phyloP scores from a whole-genome alignment of 2,797 vertebrate species.

The Chiroxiphia lanceolata region DNA sequence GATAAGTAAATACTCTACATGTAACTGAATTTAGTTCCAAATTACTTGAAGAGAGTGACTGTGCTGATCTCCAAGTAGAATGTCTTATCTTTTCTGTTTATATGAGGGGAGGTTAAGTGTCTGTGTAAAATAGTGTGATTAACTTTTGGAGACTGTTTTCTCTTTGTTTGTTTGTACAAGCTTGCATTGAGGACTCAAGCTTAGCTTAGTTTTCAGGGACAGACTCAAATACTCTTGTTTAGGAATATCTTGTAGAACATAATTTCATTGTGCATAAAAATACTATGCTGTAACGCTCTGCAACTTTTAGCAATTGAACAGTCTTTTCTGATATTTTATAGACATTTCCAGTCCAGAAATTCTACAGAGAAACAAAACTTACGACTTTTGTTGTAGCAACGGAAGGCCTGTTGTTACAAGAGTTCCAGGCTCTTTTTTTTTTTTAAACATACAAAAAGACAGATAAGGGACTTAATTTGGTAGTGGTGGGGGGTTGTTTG shows the following conservation, averaged over 20 bases:
- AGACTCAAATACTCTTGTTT: neutral
- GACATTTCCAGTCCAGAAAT: neutral
- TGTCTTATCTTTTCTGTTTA: neutral
- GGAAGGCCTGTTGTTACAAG: neutral
- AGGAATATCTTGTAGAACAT: neutral
- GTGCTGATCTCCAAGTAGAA: neutral
- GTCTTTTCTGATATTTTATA: neutral
- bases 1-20: neutral
- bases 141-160: neutral
- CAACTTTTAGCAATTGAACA: neutral
- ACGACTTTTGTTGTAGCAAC: neutral
- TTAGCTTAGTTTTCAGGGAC: neutral
- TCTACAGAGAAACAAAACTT: neutral
- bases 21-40: neutral
- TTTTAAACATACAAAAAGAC: neutral
- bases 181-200: neutral
- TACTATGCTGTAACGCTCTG: neutral
- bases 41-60: neutral
- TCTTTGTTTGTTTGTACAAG: neutral
- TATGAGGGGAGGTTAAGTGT: neutral
- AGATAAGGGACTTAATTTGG: neutral
- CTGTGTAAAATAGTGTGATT: neutral
- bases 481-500: neutral
- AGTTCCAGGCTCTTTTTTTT: neutral
- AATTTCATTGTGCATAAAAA: neutral